A percentile compares a stretch with the other conserved stretches of the same genome.
phyloP scores from a whole-genome alignment of 2,888 invertebrate genomes.

The Lithophane leautieri region DNA sequence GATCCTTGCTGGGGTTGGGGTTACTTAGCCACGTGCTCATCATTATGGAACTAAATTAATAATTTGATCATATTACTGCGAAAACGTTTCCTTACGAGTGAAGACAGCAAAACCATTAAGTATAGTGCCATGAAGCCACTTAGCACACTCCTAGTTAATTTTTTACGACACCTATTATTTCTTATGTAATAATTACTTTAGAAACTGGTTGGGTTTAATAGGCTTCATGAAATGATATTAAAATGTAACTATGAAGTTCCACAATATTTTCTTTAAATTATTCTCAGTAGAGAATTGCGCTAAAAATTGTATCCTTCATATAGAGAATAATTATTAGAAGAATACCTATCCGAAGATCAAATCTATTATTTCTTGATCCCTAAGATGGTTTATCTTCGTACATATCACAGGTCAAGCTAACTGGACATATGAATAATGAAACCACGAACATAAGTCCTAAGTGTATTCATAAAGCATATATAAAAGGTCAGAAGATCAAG shows the following conservation, averaged over 20 bases:
- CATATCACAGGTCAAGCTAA: slow-evolving; percentile 14
- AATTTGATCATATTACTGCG: neutral
- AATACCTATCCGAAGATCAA: neutral
- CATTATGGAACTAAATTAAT: neutral
- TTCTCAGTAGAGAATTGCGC: neutral
- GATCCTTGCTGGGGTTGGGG: no score
- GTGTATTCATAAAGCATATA: slow-evolving; percentile 31
- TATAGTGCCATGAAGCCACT: slow-evolving; percentile 1
- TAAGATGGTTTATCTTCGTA: slow-evolving; percentile 11
- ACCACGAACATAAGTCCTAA: slow-evolving; percentile 33
- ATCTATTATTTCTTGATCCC: slow-evolving; percentile 9
- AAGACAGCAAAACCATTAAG: neutral
- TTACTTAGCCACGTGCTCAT: no score
- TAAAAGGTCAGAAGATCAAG: slow-evolving; percentile 60
- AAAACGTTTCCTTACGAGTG: neutral
- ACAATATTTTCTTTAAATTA: neutral
- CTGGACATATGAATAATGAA: slow-evolving; percentile 28
- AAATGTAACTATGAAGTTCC: slow-evolving; percentile 21
- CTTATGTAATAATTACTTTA: slow-evolving; percentile 35
- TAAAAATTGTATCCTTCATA: slow-evolving; percentile 7
- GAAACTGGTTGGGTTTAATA: slow-evolving; percentile 14
- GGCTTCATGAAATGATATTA: slow-evolving; percentile 23
- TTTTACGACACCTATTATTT: slow-evolving; percentile 42
- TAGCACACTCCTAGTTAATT: slow-evolving; percentile 14
- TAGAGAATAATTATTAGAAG: neutral